Base-by-base conservation (phyloP, 2,888 invertebrate species). In the Chamaedrilus cognettii region DNA sequence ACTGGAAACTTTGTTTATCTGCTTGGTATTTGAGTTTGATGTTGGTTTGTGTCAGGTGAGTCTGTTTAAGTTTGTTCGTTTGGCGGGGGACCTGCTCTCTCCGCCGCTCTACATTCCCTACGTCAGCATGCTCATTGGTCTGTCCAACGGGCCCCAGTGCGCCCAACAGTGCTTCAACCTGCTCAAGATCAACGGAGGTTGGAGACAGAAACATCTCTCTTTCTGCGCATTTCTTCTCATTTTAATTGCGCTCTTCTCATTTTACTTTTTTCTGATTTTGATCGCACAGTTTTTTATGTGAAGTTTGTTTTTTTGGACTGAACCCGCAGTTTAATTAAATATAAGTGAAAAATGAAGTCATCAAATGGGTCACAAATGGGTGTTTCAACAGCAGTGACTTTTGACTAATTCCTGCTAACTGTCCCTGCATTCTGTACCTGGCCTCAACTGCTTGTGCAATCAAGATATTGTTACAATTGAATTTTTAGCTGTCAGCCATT, bases 21-120 rank as follows among this genome's bases (percentile, higher is more conserved):
- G 42, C 19, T 7, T 3, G 15, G 11, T 42, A 23, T 34, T 26
- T 64, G 26, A 58, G 57, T 55, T 3, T 31, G 23, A 52, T 69
- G 55, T 52, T 23, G 11, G 19, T 52, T 7, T 52, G n/a, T 15
- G 19, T 31, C 74, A 82, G 82, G 78, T 82, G 32, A 79, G 79
- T 28, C 70, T 97, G 50, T 93, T 91, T 85, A 96, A 96, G 86
- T 96, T 97, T 84, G 90, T 96, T 42, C 88, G 93, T 0, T 86
- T 92, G 71, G 91, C 94, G 55, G 94, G 95, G 57, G 94, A 94
- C 83, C 87, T 92, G 79, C 86, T 95, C 70, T 91, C 93, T 7
- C 89, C 92, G 4, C 89, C 91, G 28, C 85, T 96, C 63, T 92
- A 94, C 82, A 91, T 92, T 2, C 91, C 92, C 0, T 96, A 94